phyloP scores from a whole-genome alignment of 2,888 invertebrate species.

The Chrysodeixis includens region DNA sequence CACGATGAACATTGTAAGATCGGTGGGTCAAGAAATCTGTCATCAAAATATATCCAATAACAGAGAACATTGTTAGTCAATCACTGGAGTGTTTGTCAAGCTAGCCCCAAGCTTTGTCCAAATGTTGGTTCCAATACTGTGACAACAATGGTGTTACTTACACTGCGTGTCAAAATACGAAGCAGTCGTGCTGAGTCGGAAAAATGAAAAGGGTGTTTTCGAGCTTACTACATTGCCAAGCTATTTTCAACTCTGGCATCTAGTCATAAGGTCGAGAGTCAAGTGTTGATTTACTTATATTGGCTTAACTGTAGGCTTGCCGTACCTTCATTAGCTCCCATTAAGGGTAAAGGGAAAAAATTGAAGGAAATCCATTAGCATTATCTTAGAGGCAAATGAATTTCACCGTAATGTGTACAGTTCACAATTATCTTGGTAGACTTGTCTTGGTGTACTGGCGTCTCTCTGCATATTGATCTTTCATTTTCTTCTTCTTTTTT shows the following conservation, averaged over 20 bases:
- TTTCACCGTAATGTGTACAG: slow-evolving; percentile 15
- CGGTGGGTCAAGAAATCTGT: too few relatives aligned
- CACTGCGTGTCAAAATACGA: slow-evolving; percentile 42
- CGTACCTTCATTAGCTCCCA: slow-evolving; percentile 49
- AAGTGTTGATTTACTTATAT: background rate
- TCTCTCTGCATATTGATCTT: background rate
- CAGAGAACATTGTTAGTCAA: background rate
- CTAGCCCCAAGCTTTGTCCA: slow-evolving; percentile 14
- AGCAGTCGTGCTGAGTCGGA: slow-evolving; percentile 26
- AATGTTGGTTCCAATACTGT: slow-evolving; percentile 25
- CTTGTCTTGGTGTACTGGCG: background rate
- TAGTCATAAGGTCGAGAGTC: slow-evolving; percentile 13
- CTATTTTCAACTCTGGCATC: background rate
- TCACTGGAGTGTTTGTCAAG: background rate
- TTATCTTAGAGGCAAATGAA: slow-evolving; percentile 30
- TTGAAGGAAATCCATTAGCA: slow-evolving; percentile 48
- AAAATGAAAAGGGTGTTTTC: slow-evolving; percentile 31
- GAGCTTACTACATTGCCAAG: background rate
- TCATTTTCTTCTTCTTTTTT: too few relatives aligned
- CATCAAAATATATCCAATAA: background rate
- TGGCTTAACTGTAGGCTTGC: slow-evolving; percentile 31
- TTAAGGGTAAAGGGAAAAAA: slow-evolving; percentile 46
- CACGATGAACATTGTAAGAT: too few relatives aligned
- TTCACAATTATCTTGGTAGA: background rate
- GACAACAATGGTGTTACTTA: slow-evolving; percentile 29